These are phyloP conservation scores for Phasianus colchicus DNA, from an alignment of 2,113 vertebrate species.

Conservation along the genomic window DNA sequence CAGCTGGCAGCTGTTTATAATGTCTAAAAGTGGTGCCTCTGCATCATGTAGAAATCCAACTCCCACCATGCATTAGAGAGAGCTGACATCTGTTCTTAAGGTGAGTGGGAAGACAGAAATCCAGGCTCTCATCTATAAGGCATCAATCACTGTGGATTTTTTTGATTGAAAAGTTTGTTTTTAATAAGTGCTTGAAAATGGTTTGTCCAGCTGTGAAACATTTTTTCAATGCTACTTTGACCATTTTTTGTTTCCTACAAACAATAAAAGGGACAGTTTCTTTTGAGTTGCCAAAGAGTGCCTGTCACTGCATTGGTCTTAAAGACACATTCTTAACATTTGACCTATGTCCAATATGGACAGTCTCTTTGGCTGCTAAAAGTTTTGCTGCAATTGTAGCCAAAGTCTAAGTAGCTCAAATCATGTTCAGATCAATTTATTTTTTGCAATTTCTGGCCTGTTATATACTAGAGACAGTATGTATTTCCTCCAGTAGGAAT, in stretches of 20 bases:
- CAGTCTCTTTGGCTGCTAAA: background rate
- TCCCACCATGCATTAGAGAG: rapidly evolving
- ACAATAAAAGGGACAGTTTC: background rate
- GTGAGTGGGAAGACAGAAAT: background rate
- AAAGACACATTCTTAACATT: background rate
- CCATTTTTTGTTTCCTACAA: background rate
- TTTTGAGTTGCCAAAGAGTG: background rate
- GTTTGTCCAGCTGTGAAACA: background rate
- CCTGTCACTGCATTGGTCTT: background rate
- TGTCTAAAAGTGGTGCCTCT: background rate
- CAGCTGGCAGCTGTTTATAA: background rate
- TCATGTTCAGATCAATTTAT: rapidly evolving
- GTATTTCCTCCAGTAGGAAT: background rate
- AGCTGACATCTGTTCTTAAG: background rate
- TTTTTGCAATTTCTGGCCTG: background rate
- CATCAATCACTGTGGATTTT: background rate
- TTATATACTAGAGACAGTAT: background rate
- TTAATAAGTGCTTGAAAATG: background rate
- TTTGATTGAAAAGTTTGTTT: background rate
- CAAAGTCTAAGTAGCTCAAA: background rate
- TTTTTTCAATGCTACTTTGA: background rate
- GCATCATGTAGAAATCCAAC: background rate
- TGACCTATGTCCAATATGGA: background rate
- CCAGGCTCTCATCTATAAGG: background rate
- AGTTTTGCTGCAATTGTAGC: background rate